Evolutionary conservation across 2,113 vertebrate species (phyloP), one percentile per base, ranked within the genome.

Genomic region (Mirza zaza): DNA sequence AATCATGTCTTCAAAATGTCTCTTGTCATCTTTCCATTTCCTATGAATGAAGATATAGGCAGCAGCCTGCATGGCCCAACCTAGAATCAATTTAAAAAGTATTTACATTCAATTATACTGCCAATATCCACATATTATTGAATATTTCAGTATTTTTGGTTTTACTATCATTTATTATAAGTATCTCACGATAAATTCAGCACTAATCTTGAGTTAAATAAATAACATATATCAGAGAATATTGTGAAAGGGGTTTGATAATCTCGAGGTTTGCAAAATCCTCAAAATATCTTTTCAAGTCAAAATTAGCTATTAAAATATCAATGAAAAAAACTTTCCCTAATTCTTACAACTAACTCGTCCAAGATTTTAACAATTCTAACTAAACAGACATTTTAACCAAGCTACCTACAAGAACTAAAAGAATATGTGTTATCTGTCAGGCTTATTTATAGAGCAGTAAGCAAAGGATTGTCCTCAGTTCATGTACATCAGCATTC

Each of bases 21-120:
- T 98, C 97, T 98, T 99, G 98, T 99, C 99, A 42, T 99, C 98
- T 93, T 99, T 99, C 99, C 99, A 99, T 73, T 98, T 99, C n/a
- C 99, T 99, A 20, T 99, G 99, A 98, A 99, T 99, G 95, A 99
- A 99, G 98, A 99, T 98, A 95, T 99, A 99, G 96, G 99, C 99
- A 97, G 99, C 99, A 98, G 99, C 99, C 97, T 99, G 99, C 99
- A 99, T 99, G 1, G 99, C 99, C 99, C 99, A 99, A 96, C 99
- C 99, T 99, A 86, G 50, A 91, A 94, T 73, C 85, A 96, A 91
- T 97, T 97, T 63, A 87, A 98, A 4, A 98, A 67, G 57, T 27
- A 36, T 94, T 98, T 95, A 98, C 14, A 93, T 75, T 97, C 67
- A n/a, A 59, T 9, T 96, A 77, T 77, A 96, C 5, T 87, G 10